phyloP scores from a whole-genome alignment of 2,797 vertebrate genomes.

The Crypturellus tataupa region DNA sequence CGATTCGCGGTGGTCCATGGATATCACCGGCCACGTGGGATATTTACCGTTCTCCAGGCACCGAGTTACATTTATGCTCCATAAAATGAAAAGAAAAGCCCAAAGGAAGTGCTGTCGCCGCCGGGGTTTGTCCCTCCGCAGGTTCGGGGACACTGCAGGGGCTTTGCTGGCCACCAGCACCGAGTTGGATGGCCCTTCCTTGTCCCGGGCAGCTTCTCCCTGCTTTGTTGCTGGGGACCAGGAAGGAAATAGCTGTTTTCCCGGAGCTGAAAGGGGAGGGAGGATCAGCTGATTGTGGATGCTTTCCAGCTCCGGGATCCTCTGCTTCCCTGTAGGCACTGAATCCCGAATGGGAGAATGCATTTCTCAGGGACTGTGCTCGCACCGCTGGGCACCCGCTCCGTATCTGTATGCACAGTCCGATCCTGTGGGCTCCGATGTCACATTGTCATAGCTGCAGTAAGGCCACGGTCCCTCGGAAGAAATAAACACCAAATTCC shows the following conservation, averaged over 20 bases:
- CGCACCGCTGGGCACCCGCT: neutral
- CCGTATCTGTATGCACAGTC: neutral
- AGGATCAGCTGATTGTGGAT: slow-evolving; percentile 49
- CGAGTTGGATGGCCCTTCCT: neutral
- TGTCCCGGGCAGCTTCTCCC: neutral
- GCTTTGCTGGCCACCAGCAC: neutral
- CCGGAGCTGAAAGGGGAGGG: neutral
- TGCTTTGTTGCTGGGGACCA: slow-evolving; percentile 4
- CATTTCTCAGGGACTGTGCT: neutral
- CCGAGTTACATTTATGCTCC: neutral
- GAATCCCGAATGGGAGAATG: neutral
- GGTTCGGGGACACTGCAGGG: neutral
- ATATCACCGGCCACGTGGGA: neutral
- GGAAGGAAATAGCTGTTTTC: slow-evolving; percentile 53
- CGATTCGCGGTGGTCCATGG: neutral
- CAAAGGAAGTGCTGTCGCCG: neutral
- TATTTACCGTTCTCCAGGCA: neutral
- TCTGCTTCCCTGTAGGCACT: neutral
- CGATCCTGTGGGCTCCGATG: neutral
- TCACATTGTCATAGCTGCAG: neutral
- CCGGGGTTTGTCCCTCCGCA: neutral
- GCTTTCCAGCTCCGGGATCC: neutral
- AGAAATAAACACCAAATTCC: neutral
- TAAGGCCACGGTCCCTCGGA: neutral
- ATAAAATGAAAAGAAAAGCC: neutral